Evolutionary conservation across 2,888 invertebrate species (phyloP), one percentile per base, ranked within the genome.

Genomic region (Limenitis camilla): DNA sequence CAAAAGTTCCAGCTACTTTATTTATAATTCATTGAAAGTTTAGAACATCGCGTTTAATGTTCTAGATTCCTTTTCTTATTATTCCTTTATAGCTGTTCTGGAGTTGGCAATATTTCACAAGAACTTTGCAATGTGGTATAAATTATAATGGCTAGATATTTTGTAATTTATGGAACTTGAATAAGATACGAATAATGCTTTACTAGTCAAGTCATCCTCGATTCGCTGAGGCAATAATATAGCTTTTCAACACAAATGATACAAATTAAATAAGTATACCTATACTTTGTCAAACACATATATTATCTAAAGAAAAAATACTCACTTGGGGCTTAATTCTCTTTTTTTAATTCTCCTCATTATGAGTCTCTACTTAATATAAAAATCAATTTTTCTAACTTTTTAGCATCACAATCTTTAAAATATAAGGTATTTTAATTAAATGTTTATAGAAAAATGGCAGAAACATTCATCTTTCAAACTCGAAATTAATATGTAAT

Each of bases 51-150:
- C 31, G 29, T 35, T 19, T 48, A 51, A 49, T 45, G 33, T 9
- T 48, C 35, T 35, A 40, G 27, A n/a, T n/a, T n/a, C 19, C 19
- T 19, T 19, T 19, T 19, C 19, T 19, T 19, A 19, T 19, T 19
- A 42, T 45, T 29, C n/a, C 46, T 47, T 55, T 48, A 44, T 43
- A 33, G 48, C 56, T 41, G 28, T 30, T 40, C 29, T 38, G 19
- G 39, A 55, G 40, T 44, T 44, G 11, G 39, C 33, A 29, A 45
- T 55, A 52, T 49, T 46, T 52, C 30, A 45, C 5, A 49, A 48
- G 33, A 39, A 40, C 28, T 44, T 28, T 28, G 8, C 8, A 47
- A 42, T 9, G 9, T 41, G 10, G 9, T 41, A 44, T 27, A 30
- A 38, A 46, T 5, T 40, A 27, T 31, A 19, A 48, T 30, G 45